A percentile compares a stretch with the other conserved stretches of the same genome.
Conservation (phyloP, 2,113 vertebrate genomes). For the Psettodes erumei region DNA sequence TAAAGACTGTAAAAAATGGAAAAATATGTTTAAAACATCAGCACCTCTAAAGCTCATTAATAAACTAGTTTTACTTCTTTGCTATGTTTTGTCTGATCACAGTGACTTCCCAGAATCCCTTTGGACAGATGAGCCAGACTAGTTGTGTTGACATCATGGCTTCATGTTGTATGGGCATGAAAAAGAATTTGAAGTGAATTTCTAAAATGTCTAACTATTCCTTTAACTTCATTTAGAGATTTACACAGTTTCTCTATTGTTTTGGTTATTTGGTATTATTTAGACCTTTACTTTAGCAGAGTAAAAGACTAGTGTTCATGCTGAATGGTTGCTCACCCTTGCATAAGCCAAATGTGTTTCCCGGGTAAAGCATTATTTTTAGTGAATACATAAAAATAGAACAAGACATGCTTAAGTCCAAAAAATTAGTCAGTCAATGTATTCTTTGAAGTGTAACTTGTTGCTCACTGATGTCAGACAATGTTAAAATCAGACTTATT, state of each 20-base stretch:
- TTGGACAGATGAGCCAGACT: background rate
- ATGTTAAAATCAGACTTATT: background rate
- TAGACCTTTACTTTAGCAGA: background rate
- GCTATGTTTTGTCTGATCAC: background rate
- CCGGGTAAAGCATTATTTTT: background rate
- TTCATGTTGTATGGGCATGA: background rate
- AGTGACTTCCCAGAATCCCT: background rate
- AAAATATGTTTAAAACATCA: no score
- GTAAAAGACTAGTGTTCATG: background rate
- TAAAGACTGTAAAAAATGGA: no score
- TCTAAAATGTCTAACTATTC: background rate
- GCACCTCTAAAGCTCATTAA: background rate
- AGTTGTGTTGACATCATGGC: no score
- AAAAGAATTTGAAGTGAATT: background rate
- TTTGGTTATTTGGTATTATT: background rate
- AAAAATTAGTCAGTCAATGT: slow-evolving; percentile 1
- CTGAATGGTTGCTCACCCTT: background rate
- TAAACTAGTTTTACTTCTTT: background rate
- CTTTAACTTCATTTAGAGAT: background rate
- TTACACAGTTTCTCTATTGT: background rate
- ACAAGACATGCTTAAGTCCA: background rate
- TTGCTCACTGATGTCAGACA: slow-evolving; percentile 19
- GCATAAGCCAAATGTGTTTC: background rate
- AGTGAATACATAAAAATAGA: background rate
- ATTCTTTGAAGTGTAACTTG: slow-evolving; percentile 4